Evolutionary conservation across 2,797 vertebrate genomes (phyloP).

Genomic region (Dryobates pubescens): DNA sequence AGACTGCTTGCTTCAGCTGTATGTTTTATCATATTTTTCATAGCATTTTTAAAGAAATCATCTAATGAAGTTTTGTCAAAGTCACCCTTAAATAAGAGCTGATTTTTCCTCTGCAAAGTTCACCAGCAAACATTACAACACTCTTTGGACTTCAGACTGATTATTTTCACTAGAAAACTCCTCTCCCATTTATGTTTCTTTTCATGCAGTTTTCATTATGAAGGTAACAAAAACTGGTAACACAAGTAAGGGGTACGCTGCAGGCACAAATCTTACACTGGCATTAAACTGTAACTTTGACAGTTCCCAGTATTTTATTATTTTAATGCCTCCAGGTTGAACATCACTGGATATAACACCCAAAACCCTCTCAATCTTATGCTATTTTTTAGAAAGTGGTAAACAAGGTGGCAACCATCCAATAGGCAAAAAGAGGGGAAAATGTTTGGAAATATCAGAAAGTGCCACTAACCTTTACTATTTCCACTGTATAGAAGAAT

Average conservation of each 20-base stretch:
- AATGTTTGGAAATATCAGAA: not conserved
- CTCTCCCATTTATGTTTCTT: not conserved
- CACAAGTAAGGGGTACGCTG: not conserved
- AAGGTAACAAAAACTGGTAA: not conserved
- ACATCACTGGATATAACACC: not conserved
- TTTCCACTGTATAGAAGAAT: not conserved
- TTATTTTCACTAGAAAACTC: not conserved
- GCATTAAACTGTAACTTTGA: not conserved
- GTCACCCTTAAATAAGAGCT: not conserved
- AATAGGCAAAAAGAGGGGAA: not conserved
- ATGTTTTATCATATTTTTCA: not conserved
- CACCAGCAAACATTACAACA: not conserved
- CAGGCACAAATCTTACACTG: not conserved
- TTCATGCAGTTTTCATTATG: not conserved
- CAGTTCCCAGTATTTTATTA: not conserved
- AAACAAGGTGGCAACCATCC: not conserved
- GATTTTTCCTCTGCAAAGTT: not conserved
- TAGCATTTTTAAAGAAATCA: not conserved
- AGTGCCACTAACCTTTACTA: not conserved
- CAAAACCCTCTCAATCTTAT: not conserved
- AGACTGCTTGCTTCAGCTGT: not conserved
- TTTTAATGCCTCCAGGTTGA: not conserved
- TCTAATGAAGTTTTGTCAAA: not conserved
- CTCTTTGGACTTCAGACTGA: not conserved
- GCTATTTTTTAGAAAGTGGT: not conserved